Percentiles rank a stretch among this genome's conserved stretches.
These are phyloP conservation scores for Listrodromus nycthemerus DNA, from an alignment of 2,888 invertebrate species.

Conservation along the genomic window DNA sequence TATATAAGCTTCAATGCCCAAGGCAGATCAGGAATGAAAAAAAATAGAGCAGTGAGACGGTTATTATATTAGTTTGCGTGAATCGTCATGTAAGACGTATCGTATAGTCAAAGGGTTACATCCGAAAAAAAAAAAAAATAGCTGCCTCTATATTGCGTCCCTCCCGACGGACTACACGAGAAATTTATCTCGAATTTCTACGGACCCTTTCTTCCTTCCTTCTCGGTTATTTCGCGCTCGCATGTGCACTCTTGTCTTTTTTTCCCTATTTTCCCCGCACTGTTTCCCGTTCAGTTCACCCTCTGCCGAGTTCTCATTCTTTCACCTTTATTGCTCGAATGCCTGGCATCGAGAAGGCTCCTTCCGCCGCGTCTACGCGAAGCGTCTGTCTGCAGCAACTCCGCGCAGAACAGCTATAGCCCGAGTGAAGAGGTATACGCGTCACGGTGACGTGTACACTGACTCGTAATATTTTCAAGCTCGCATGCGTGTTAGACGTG, in stretches of 20 bases:
- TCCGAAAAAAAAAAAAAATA: constrained; percentile 64
- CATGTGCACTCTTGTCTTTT: background rate
- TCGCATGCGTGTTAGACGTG: constrained; percentile 3
- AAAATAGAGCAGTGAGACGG: constrained; percentile 6
- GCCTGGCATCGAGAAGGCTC: constrained; percentile 66
- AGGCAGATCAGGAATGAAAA: constrained; percentile 46
- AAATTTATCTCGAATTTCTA: constrained; percentile 74
- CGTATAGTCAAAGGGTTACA: constrained; percentile 69
- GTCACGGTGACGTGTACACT: background rate
- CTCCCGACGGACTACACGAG: constrained; percentile 55
- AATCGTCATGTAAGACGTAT: constrained; percentile 6
- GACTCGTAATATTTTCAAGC: constrained; percentile 26
- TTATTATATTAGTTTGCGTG: constrained; percentile 38
- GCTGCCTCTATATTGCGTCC: constrained; percentile 15
- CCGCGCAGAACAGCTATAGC: constrained; percentile 43
- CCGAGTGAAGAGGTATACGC: background rate
- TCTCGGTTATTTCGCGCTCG: constrained; percentile 20
- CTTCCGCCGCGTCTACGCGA: constrained; percentile 54
- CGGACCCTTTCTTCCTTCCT: constrained; percentile 64
- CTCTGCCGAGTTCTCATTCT: constrained; percentile 63
- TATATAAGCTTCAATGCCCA: constrained; percentile 38
- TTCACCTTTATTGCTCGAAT: constrained; percentile 68
- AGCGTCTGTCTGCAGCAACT: constrained; percentile 54
- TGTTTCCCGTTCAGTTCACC: constrained; percentile 46
- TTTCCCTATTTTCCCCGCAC: constrained; percentile 36